phyloP scores from a whole-genome alignment of 2,888 invertebrate genomes.

The Scaptomyza polygonia region DNA sequence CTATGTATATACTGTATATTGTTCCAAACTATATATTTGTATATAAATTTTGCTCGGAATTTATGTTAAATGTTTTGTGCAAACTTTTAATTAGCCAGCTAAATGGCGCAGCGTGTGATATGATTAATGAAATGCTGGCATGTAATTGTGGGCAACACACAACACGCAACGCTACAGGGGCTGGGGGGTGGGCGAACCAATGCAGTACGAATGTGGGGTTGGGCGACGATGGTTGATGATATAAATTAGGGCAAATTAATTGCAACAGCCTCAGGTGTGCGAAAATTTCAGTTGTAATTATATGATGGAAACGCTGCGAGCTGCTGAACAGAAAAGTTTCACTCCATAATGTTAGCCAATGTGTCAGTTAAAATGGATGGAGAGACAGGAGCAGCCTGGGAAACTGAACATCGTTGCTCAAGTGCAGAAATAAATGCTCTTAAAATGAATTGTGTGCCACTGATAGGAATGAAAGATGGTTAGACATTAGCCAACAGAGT shows the following conservation, averaged over 20 bases:
- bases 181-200: neutral
- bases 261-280: conserved; percentile 76
- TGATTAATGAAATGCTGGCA: conserved; percentile 77
- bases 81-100: conserved; percentile 76
- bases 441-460: conserved; percentile 35
- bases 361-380: conserved; percentile 32
- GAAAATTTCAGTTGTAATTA: conserved; percentile 74
- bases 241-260: conserved; percentile 77
- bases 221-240: conserved; percentile 49
- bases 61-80: conserved; percentile 74
- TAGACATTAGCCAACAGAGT: conserved; percentile 58
- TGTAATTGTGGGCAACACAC: conserved; percentile 65
- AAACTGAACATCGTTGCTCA: conserved; percentile 43
- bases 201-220: neutral
- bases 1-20: conserved; percentile 19
- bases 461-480: conserved; percentile 58
- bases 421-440: conserved; percentile 45
- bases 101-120: conserved; percentile 76
- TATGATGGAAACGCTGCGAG: conserved; percentile 70
- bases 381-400: conserved; percentile 25
- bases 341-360: conserved; percentile 62
- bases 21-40: neutral
- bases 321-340: conserved; percentile 56
- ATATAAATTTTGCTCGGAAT: conserved; percentile 45
- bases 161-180: conserved; percentile 25